Percentiles rank a stretch among this genome's conserved stretches.
Conservation (phyloP, 2,888 invertebrate species). For the Pristionchus japonicus region DNA sequence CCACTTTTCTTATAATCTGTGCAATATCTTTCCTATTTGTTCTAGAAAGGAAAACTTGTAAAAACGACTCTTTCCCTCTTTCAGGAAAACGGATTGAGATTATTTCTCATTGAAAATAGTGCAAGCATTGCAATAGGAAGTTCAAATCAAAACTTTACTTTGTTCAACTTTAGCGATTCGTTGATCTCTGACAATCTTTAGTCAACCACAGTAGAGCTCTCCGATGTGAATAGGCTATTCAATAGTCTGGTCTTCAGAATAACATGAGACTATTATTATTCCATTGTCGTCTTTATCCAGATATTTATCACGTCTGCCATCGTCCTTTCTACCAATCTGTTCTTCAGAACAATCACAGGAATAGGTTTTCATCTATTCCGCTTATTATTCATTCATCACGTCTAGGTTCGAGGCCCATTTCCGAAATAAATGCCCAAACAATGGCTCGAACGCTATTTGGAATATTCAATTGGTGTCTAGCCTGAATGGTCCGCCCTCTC, state of each 20-base stretch:
- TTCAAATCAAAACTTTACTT: neutral
- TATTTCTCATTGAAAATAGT: too few relatives aligned
- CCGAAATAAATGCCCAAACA: neutral
- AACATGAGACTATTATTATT: neutral
- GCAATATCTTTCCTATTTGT: neutral
- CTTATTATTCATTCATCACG: neutral
- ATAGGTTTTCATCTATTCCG: neutral
- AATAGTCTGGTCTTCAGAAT: neutral
- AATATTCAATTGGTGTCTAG: neutral
- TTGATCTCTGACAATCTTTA: neutral
- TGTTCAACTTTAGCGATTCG: neutral
- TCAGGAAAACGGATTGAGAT: too few relatives aligned
- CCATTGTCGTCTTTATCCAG: neutral
- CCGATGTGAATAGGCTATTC: neutral
- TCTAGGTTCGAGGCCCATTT: neutral
- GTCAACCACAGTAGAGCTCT: neutral
- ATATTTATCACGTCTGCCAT: neutral
- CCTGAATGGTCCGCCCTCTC: too few relatives aligned
- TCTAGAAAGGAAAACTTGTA: neutral
- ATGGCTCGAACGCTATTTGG: neutral
- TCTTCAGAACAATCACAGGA: neutral
- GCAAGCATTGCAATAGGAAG: too few relatives aligned
- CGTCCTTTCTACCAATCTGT: neutral
- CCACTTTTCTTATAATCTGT: neutral
- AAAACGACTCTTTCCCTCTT: too few relatives aligned